Conservation (phyloP, 2,888 invertebrate species). For the Tubiluchus corallicola region DNA sequence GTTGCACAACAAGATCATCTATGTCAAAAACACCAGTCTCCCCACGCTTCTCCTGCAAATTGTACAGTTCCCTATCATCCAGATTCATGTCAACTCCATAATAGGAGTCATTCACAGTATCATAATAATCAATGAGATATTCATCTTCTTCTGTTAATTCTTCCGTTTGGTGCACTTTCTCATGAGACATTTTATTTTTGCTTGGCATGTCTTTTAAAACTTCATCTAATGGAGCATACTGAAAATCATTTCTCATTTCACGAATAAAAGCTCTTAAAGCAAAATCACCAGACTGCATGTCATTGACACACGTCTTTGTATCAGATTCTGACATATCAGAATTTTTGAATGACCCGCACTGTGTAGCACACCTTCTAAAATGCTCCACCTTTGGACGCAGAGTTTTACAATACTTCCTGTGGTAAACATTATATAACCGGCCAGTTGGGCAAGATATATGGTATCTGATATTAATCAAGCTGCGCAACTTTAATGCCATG, state of each 20-base stretch:
- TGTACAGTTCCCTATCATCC: background rate
- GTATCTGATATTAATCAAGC: too few species aligned
- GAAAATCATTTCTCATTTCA: background rate
- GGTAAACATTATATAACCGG: too few species aligned
- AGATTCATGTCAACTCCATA: background rate
- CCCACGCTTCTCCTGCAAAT: slow-evolving; percentile 33
- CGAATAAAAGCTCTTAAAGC: background rate
- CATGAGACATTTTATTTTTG: slow-evolving; percentile 1
- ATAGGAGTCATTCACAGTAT: background rate
- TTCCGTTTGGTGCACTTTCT: too few species aligned
- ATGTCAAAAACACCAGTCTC: slow-evolving; percentile 65
- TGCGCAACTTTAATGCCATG: too few species aligned
- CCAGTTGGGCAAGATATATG: too few species aligned
- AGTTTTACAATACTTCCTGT: too few species aligned
- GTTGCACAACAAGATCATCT: slow-evolving; percentile 55
- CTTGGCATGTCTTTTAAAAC: background rate
- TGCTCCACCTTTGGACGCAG: too few species aligned
- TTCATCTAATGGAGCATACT: background rate
- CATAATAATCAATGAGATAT: background rate
- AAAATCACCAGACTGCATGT: background rate
- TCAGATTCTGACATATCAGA: too few species aligned
- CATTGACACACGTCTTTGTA: too few species aligned
- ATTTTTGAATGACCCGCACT: too few species aligned
- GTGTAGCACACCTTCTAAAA: too few species aligned
- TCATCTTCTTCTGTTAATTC: too few species aligned